Conservation (phyloP, 2,888 invertebrate species). For the Epirrhoe alternata region DNA sequence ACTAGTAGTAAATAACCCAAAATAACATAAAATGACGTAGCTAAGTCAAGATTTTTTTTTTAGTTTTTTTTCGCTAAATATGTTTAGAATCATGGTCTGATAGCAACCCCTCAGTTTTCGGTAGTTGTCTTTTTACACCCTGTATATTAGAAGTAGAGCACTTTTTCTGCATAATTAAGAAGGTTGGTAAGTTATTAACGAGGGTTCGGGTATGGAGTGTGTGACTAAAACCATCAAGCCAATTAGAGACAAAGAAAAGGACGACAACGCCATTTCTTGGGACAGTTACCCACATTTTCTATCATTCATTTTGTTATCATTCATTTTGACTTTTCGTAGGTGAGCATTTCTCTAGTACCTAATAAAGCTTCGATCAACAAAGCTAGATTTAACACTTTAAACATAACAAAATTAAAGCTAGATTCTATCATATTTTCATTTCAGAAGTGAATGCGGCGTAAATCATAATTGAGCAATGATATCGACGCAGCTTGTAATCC, state of each 20-base stretch:
- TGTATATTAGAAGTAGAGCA: not conserved
- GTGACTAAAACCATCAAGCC: not conserved
- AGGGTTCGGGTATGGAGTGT: not conserved
- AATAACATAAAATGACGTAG: too few species aligned
- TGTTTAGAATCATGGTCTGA: too few species aligned
- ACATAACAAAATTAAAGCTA: too few species aligned
- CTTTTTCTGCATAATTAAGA: slow-evolving; percentile 2
- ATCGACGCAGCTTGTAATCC: too few species aligned
- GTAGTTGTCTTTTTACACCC: too few species aligned
- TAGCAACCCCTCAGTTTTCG: too few species aligned
- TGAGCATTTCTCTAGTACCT: too few species aligned
- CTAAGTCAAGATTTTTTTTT: too few species aligned
- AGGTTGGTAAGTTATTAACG: not conserved
- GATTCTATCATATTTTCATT: not conserved
- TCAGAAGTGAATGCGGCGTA: not conserved
- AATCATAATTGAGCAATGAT: not conserved
- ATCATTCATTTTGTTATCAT: not conserved
- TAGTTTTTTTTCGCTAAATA: too few species aligned
- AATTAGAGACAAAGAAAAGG: not conserved
- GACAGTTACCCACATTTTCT: not conserved
- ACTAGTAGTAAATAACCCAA: too few species aligned
- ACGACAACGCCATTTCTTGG: not conserved
- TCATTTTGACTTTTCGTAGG: not conserved
- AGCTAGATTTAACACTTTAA: too few species aligned
- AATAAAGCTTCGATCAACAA: too few species aligned